Percentiles rank a stretch among this genome's conserved stretches.
Conservation (phyloP, 2,888 invertebrate genomes). For the Chymomyza procnemis region DNA sequence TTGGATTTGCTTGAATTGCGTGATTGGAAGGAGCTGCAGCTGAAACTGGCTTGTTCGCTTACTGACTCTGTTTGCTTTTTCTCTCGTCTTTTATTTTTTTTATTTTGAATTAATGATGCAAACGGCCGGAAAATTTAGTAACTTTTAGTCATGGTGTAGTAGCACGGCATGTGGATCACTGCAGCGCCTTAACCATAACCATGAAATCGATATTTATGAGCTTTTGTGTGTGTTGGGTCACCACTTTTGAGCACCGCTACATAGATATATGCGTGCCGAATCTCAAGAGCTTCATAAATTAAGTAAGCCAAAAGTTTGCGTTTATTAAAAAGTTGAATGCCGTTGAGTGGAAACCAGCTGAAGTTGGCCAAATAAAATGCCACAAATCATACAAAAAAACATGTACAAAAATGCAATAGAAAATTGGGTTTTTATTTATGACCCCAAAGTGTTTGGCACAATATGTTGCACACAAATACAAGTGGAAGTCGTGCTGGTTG, state of each 20-base stretch:
- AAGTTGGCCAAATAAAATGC: conserved; percentile 21
- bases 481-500: too few relatives aligned
- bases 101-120: conserved; percentile 71
- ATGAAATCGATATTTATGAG: conserved; percentile 70
- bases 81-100: conserved; percentile 23
- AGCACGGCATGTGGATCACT: conserved; percentile 53
- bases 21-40: not conserved
- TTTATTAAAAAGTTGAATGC: conserved; percentile 62
- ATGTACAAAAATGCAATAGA: conserved; percentile 16
- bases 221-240: conserved; percentile 24
- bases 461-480: too few relatives aligned
- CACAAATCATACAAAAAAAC: conserved; percentile 38
- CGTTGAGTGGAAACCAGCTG: conserved; percentile 7
- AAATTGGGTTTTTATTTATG: not conserved
- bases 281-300: conserved; percentile 72
- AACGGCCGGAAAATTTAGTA: conserved; percentile 74
- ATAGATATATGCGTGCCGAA: conserved; percentile 34
- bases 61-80: conserved; percentile 12
- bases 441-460: not conserved
- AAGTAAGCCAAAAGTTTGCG: conserved; percentile 55
- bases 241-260: conserved; percentile 17
- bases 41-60: conserved; percentile 8
- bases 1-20: not conserved
- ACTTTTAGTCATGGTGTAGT: conserved; percentile 66
- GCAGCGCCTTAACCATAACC: conserved; percentile 38